These are phyloP conservation scores for Phymastichus coffea DNA, from an alignment of 1,140 invertebrate genomes.

Conservation along the genomic window DNA sequence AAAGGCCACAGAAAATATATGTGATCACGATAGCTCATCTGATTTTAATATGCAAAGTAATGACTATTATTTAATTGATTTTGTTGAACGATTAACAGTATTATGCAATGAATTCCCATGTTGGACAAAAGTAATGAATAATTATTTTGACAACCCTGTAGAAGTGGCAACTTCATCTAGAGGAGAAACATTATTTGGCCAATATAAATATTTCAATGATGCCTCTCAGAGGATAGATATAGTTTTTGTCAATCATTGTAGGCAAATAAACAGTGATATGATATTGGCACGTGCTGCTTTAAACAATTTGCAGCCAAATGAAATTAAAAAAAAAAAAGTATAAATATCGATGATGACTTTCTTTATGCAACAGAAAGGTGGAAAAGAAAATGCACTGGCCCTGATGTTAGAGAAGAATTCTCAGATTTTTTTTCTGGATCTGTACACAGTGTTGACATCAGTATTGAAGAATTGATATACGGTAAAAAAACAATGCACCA, in stretches of 20 bases:
- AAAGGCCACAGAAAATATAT: neutral
- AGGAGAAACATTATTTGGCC: neutral
- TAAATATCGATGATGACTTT: neutral
- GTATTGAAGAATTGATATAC: no score
- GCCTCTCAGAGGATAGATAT: neutral
- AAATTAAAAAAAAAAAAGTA: neutral
- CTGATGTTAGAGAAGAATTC: no score
- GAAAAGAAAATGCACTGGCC: no score
- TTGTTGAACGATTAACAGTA: neutral
- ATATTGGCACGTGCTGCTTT: neutral
- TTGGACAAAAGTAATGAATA: neutral
- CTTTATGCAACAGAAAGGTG: neutral
- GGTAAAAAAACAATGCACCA: no score
- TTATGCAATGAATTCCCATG: constrained; percentile 1
- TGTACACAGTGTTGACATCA: no score
- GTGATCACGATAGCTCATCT: neutral
- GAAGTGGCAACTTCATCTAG: neutral
- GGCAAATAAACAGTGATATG: neutral
- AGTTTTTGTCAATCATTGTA: neutral
- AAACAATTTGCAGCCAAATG: neutral
- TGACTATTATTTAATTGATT: neutral
- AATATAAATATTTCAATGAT: neutral
- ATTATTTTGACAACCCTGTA: neutral
- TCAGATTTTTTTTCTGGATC: no score
- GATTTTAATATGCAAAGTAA: neutral